These are phyloP conservation scores for Lordiphosa mommai DNA, from an alignment of 1,140 invertebrate genomes.

Conservation along the genomic window DNA sequence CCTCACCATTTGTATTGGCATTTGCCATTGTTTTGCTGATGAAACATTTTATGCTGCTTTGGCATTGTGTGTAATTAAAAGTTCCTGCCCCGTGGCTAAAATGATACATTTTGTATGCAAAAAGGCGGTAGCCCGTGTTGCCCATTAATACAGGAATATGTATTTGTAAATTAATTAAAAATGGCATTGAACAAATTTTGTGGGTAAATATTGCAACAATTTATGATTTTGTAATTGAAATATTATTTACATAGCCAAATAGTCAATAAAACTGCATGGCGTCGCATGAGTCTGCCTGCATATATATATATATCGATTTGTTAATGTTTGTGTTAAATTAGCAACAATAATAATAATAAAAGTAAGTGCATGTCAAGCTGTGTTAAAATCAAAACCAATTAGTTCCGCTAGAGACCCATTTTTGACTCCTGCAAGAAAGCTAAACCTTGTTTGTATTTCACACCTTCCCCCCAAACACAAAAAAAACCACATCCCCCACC, in stretches of 20 bases:
- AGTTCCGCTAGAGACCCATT: slow-evolving; percentile 10
- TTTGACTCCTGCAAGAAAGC: slow-evolving; percentile 45
- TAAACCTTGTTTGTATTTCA: slow-evolving; percentile 59
- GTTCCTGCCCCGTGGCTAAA: slow-evolving; percentile 25
- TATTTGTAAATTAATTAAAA: slow-evolving; percentile 57
- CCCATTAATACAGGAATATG: neutral
- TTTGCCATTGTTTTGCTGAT: slow-evolving; percentile 12
- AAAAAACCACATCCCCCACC: slow-evolving; percentile 7
- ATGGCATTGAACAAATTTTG: slow-evolving; percentile 18
- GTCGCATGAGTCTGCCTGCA: slow-evolving; percentile 39
- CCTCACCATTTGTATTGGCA: neutral
- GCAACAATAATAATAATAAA: slow-evolving; percentile 3
- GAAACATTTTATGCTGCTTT: slow-evolving; percentile 27
- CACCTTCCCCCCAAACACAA: slow-evolving; percentile 15
- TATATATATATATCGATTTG: slow-evolving; percentile 28
- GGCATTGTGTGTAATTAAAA: slow-evolving; percentile 57
- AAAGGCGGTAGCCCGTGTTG: neutral
- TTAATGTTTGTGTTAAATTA: slow-evolving; percentile 42
- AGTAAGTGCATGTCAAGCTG: slow-evolving; percentile 56
- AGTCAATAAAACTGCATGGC: slow-evolving; percentile 29
- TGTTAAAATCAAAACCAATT: slow-evolving; percentile 40
- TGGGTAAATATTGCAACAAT: slow-evolving; percentile 13
- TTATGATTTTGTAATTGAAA: slow-evolving; percentile 42
- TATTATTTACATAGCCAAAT: slow-evolving; percentile 34
- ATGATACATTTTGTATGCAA: slow-evolving; percentile 42